phyloP scores from a whole-genome alignment of 2,888 invertebrate species.

The Athetis lepigone region DNA sequence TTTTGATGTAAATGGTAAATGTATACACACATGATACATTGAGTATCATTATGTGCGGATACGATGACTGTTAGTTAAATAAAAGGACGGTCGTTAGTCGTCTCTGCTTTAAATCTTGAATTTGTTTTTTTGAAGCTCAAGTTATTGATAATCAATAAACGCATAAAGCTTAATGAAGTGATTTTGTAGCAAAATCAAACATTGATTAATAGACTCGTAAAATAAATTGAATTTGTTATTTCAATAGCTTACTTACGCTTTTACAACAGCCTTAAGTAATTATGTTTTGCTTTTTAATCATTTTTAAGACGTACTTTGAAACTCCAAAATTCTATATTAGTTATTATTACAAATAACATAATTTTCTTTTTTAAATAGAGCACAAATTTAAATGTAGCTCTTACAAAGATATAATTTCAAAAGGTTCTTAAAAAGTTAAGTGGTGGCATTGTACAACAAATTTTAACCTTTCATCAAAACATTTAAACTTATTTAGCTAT shows the following conservation, averaged over 20 bases:
- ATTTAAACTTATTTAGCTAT: conserved; percentile 4
- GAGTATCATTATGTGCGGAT: conserved; percentile 14
- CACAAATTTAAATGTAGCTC: neutral
- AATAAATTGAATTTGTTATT: conserved; percentile 47
- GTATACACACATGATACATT: too few species aligned
- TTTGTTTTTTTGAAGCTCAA: neutral
- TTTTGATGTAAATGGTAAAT: too few species aligned
- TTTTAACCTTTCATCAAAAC: neutral
- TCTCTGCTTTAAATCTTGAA: conserved; percentile 8
- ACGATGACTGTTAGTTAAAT: conserved; percentile 15
- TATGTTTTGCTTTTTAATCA: conserved; percentile 1
- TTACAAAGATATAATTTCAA: too few species aligned
- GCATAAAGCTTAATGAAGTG: conserved; percentile 26
- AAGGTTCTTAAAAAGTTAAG: neutral
- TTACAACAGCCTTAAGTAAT: conserved; percentile 6
- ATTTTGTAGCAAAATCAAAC: conserved; percentile 55
- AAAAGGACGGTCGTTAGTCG: too few species aligned
- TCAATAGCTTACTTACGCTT: conserved; percentile 59
- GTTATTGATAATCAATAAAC: conserved; percentile 7
- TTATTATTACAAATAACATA: too few species aligned
- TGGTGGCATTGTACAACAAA: neutral
- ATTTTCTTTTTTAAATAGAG: neutral
- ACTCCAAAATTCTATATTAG: too few species aligned
- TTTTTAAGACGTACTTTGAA: neutral
- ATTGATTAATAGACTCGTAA: conserved; percentile 50